These are phyloP conservation scores for Plectrocnemia conspersa DNA, from an alignment of 1,140 invertebrate genomes.

Conservation along the genomic window DNA sequence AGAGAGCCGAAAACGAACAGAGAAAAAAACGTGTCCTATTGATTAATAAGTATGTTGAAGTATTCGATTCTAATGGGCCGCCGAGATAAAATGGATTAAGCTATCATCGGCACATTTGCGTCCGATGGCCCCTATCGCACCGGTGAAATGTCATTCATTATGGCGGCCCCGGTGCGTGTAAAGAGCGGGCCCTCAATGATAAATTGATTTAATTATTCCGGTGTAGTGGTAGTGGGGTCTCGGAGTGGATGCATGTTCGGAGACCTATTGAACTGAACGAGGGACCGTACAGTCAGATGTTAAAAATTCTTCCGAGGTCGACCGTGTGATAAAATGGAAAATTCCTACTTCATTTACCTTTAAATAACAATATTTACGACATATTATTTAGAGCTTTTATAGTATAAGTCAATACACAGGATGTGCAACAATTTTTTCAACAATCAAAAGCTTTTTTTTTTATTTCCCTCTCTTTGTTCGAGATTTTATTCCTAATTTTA, in stretches of 20 bases:
- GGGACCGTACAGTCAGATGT: not conserved
- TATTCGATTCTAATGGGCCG: slow-evolving; percentile 33
- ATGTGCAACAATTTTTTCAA: too few relatives aligned
- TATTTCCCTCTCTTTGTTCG: too few relatives aligned
- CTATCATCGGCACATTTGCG: slow-evolving; percentile 33
- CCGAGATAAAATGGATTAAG: slow-evolving; percentile 34
- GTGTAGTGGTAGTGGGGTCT: slow-evolving; percentile 27
- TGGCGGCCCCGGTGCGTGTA: slow-evolving; percentile 19
- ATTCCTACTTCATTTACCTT: too few relatives aligned
- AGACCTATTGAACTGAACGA: slow-evolving; percentile 20
- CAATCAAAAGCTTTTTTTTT: too few relatives aligned
- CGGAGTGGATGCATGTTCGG: slow-evolving; percentile 25
- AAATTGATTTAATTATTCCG: slow-evolving; percentile 34
- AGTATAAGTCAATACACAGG: too few relatives aligned
- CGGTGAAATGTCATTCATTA: slow-evolving; percentile 34
- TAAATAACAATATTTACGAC: too few relatives aligned
- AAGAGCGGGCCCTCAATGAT: slow-evolving; percentile 27
- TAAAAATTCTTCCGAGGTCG: too few relatives aligned
- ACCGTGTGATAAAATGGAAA: not conserved
- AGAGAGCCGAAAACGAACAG: slow-evolving; percentile 1
- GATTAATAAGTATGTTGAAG: slow-evolving; percentile 34
- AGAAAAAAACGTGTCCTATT: slow-evolving; percentile 34
- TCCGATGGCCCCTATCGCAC: slow-evolving; percentile 27
- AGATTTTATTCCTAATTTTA: too few relatives aligned
- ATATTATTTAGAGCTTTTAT: too few relatives aligned